phyloP scores from a whole-genome alignment of 2,888 invertebrate genomes.

The Lasioglossum figueresi region DNA sequence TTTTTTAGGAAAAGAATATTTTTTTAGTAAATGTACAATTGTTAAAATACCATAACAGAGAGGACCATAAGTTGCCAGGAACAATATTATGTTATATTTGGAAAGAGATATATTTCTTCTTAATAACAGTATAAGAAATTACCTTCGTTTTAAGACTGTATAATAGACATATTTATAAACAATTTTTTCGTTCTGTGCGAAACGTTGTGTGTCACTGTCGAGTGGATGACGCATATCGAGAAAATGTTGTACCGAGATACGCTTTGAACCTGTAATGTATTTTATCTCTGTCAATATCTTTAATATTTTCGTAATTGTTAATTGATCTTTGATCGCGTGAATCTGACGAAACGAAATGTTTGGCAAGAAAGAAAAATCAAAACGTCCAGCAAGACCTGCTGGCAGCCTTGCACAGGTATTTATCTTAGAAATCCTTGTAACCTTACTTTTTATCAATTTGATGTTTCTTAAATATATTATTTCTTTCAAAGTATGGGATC shows the following conservation, averaged over 20 bases:
- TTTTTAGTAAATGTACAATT: not conserved
- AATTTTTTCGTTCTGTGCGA: not conserved
- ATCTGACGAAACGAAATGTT: slow-evolving; percentile 72
- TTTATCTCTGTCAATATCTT: not conserved
- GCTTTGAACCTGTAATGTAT: not conserved
- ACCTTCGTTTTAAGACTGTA: not conserved
- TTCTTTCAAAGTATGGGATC: slow-evolving; percentile 88
- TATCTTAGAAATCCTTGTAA: slow-evolving; percentile 21
- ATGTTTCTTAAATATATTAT: slow-evolving; percentile 21
- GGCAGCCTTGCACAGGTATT: slow-evolving; percentile 79
- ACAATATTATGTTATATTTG: not conserved
- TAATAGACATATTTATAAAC: not conserved
- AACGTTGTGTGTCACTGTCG: not conserved
- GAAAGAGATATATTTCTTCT: not conserved
- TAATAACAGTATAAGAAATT: not conserved
- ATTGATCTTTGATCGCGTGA: slow-evolving; percentile 10
- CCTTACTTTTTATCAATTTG: slow-evolving; percentile 25
- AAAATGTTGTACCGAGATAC: slow-evolving; percentile 10
- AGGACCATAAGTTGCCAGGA: not conserved
- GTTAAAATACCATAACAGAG: no score
- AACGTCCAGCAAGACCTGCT: slow-evolving; percentile 71
- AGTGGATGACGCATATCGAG: slow-evolving; percentile 27
- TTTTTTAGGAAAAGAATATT: not conserved
- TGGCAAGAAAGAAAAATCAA: slow-evolving; percentile 78
- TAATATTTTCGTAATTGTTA: slow-evolving; percentile 11